Evolutionary conservation across 2,113 vertebrate genomes (phyloP).

Genomic region (Eolophus roseicapilla): DNA sequence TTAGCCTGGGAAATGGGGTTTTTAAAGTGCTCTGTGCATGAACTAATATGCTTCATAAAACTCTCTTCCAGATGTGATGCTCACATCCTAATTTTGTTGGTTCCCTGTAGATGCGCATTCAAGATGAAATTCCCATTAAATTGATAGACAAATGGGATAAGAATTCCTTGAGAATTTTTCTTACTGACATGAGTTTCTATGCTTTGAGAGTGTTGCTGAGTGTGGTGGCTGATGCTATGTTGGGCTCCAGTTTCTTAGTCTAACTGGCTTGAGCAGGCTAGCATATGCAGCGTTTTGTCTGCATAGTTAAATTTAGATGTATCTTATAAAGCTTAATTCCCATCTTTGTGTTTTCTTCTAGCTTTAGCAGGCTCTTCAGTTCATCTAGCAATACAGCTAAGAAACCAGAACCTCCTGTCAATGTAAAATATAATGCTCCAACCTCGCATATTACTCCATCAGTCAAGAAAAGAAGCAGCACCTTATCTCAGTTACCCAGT

Average conservation of each 20-base stretch:
- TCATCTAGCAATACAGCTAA: slow-evolving; percentile 88
- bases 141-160: neutral
- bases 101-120: neutral
- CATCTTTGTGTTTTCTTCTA: slow-evolving; percentile 35
- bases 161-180: neutral
- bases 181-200: neutral
- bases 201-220: slow-evolving; percentile 1
- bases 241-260: neutral
- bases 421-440: slow-evolving; percentile 96
- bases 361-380: slow-evolving; percentile 98
- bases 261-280: slow-evolving; percentile 4
- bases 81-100: neutral
- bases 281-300: neutral
- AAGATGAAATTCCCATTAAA: neutral
- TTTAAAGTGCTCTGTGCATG: neutral
- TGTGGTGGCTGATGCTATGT: neutral
- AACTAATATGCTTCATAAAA: neutral
- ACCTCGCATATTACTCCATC: slow-evolving; percentile 93
- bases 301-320: neutral
- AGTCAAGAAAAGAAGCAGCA: slow-evolving; percentile 94
- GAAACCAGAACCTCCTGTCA: slow-evolving; percentile 93
- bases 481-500: slow-evolving; percentile 92
- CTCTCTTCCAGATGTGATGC: neutral
- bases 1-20: neutral
- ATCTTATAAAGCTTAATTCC: neutral